phyloP scores from a whole-genome alignment of 2,888 invertebrate species.

The Oscheius sp. region DNA sequence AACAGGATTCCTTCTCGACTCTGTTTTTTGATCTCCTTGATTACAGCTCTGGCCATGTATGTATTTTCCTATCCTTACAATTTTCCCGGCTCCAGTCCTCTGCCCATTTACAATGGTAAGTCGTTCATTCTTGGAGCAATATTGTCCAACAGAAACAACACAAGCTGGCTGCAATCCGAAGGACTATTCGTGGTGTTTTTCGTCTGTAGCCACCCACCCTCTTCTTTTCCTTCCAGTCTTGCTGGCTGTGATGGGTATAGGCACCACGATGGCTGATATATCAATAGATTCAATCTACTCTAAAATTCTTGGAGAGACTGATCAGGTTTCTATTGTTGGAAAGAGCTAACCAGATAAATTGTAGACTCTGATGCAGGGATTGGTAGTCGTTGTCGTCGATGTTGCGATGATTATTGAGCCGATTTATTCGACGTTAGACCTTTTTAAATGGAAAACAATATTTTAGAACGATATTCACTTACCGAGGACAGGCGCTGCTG shows the following conservation, averaged over 20 bases:
- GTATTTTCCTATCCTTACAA: slow-evolving; percentile 39
- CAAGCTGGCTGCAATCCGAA: slow-evolving; percentile 44
- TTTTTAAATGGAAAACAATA: not conserved
- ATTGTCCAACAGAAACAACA: slow-evolving; percentile 9
- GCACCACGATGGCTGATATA: slow-evolving; percentile 39
- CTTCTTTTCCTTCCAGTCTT: slow-evolving; percentile 36
- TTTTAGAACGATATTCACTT: slow-evolving; percentile 37
- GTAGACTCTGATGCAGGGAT: slow-evolving; percentile 41
- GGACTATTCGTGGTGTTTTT: slow-evolving; percentile 41
- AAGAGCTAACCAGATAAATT: not conserved
- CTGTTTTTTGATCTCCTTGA: slow-evolving; percentile 38
- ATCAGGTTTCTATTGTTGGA: slow-evolving; percentile 37
- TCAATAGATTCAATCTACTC: slow-evolving; percentile 49
- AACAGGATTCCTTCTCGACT: slow-evolving; percentile 35
- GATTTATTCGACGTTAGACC: slow-evolving; percentile 42
- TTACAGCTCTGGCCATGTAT: slow-evolving; percentile 41
- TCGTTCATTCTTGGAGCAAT: not conserved
- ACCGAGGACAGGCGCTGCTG: slow-evolving; percentile 32
- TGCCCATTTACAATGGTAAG: slow-evolving; percentile 41
- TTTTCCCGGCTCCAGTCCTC: slow-evolving; percentile 20
- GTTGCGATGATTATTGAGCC: slow-evolving; percentile 42
- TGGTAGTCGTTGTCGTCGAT: slow-evolving; percentile 41
- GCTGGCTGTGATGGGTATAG: slow-evolving; percentile 44
- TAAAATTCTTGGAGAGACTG: slow-evolving; percentile 43
- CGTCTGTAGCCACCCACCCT: slow-evolving; percentile 27